Evolutionary conservation across 2,113 vertebrate genomes (phyloP).

Genomic region (Lasiurus borealis): DNA sequence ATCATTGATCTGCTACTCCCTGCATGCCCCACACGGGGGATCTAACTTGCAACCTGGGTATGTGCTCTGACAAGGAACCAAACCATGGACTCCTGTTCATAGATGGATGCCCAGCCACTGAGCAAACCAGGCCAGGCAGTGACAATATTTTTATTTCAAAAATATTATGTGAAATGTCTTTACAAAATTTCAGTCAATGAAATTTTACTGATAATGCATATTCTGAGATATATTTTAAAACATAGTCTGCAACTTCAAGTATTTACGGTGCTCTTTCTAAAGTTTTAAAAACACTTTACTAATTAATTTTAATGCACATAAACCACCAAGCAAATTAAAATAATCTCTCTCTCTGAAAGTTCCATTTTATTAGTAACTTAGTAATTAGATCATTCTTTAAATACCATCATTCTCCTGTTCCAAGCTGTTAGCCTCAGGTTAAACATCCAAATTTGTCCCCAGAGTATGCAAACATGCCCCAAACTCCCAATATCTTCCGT

Average conservation of each 20-base stretch:
- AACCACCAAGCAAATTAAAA: neutral
- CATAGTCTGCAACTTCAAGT: neutral
- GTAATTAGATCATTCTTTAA: neutral
- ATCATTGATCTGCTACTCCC: no score
- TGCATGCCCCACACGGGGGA: no score
- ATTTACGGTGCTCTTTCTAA: neutral
- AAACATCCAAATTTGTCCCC: neutral
- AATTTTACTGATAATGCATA: neutral
- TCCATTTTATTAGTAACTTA: neutral
- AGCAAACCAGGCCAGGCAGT: neutral
- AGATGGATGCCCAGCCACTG: no score
- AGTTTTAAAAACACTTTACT: neutral
- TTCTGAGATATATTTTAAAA: neutral
- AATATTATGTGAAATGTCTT: neutral
- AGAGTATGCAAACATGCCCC: neutral
- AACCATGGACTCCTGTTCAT: no score
- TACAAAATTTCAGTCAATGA: neutral
- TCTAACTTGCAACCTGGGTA: no score
- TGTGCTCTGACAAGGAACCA: no score
- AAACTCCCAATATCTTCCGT: neutral
- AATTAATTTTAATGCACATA: neutral
- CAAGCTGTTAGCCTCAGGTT: neutral
- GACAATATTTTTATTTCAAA: neutral
- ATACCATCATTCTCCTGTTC: neutral
- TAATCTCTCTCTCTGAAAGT: neutral